A percentile compares a stretch with the other conserved stretches of the same genome.
Evolutionary conservation across 2,113 vertebrate species (phyloP).

Genomic region (Equus quagga): DNA sequence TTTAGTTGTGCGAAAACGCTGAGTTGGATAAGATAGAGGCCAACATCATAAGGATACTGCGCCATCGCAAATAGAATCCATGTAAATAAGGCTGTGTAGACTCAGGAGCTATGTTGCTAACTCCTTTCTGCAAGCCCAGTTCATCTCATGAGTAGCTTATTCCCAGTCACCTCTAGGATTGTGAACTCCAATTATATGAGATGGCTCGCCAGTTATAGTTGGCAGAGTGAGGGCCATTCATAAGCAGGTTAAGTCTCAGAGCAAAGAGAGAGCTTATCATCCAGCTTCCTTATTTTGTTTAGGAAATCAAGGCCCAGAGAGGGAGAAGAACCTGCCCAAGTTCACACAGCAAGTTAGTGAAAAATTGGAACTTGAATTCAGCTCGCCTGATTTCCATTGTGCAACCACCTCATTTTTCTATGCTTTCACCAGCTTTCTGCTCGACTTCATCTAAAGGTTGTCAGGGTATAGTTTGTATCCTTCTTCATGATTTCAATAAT

Average conservation of each 20-base stretch:
- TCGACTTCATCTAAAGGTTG: not conserved
- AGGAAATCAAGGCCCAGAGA: not conserved
- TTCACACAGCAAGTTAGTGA: not conserved
- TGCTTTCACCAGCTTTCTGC: not conserved
- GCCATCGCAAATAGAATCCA: not conserved
- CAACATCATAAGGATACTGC: not conserved
- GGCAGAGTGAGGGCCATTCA: not conserved
- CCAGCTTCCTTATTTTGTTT: not conserved
- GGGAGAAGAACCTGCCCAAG: not conserved
- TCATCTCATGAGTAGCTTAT: not conserved
- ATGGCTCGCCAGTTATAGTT: not conserved
- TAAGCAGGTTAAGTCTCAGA: not conserved
- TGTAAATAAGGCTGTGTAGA: not conserved
- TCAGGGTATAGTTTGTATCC: not conserved
- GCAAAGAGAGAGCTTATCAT: not conserved
- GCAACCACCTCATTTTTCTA: not conserved
- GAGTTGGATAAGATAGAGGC: not conserved
- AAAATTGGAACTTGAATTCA: not conserved
- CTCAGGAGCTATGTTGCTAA: not conserved
- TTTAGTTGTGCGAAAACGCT: not conserved
- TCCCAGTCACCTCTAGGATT: not conserved
- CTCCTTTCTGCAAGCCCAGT: not conserved
- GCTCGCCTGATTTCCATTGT: not conserved
- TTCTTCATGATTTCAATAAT: not conserved
- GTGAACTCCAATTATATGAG: not conserved